These are phyloP conservation scores for Drosophila watanabei DNA, from an alignment of 1,140 invertebrate species.

Conservation along the genomic window DNA sequence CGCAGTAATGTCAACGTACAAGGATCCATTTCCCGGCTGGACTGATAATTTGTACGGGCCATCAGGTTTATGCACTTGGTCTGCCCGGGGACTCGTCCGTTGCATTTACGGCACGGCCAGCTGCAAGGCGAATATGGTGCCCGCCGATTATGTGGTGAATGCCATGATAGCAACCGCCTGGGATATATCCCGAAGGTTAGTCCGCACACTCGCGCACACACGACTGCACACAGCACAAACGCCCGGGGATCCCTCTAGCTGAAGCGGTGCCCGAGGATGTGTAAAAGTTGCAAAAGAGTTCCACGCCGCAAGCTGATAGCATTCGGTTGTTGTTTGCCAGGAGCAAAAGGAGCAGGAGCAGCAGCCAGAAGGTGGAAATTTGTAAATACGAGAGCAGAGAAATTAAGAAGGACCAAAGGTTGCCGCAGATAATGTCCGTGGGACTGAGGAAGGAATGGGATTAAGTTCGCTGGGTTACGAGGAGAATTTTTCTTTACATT, in stretches of 20 bases:
- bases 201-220: constrained; percentile 7
- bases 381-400: constrained; percentile 23
- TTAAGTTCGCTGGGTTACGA: neutral
- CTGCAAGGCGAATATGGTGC: constrained; percentile 90
- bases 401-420: constrained; percentile 44
- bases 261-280: constrained; percentile 45
- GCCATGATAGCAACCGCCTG: constrained; percentile 91
- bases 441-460: neutral
- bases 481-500: too few species aligned
- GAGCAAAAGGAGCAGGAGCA: neutral
- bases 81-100: constrained; percentile 89
- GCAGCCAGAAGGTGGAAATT: constrained; percentile 19
- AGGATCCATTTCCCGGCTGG: constrained; percentile 91
- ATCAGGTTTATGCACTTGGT: constrained; percentile 87
- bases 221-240: neutral
- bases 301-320: constrained; percentile 43
- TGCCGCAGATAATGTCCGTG: neutral
- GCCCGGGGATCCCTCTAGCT: constrained; percentile 10
- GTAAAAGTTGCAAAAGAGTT: constrained; percentile 56
- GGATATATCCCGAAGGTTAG: constrained; percentile 87
- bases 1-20: constrained; percentile 90
- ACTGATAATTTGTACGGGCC: constrained; percentile 93
- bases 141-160: constrained; percentile 92
- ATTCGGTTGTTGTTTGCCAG: constrained; percentile 26
- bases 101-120: constrained; percentile 88